Conservation (phyloP, 2,113 vertebrate species). For the Lagopus leucura region DNA sequence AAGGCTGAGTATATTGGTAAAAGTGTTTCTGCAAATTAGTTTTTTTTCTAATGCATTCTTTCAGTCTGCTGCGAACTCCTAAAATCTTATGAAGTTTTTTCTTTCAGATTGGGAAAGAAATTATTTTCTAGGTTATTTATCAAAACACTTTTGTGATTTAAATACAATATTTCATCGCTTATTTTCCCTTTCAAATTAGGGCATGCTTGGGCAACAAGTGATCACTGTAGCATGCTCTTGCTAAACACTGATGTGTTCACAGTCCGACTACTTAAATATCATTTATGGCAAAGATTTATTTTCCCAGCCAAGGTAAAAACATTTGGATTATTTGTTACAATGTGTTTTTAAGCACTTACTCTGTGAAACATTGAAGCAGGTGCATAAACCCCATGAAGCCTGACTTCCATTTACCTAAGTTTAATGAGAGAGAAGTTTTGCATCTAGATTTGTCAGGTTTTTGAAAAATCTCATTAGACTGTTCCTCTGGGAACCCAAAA, state of each 20-base stretch:
- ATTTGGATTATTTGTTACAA: conserved; percentile 8
- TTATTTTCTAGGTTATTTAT: conserved; percentile 19
- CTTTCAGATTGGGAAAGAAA: conserved; percentile 19
- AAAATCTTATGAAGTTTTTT: background rate
- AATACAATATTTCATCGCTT: background rate
- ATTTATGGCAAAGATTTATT: conserved; percentile 39
- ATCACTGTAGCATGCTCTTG: background rate
- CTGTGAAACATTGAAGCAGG: conserved; percentile 12
- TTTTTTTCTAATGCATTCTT: background rate
- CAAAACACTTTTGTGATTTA: conserved; percentile 25
- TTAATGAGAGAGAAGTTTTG: background rate
- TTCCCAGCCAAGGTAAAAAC: conserved; percentile 5
- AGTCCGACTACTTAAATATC: conserved; percentile 19
- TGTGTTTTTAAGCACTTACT: conserved; percentile 27
- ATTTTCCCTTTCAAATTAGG: conserved; percentile 34
- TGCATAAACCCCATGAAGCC: background rate
- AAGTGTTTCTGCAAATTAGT: conserved; percentile 22
- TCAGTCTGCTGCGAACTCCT: conserved; percentile 7
- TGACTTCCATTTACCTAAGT: background rate
- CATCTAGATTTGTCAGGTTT: background rate
- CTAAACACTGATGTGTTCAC: conserved; percentile 3
- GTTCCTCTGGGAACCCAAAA: background rate
- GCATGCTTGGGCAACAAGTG: conserved; percentile 23
- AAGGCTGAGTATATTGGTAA: background rate
- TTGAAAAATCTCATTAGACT: background rate